Percentiles rank a stretch among this genome's conserved stretches.
These are phyloP conservation scores for Malacoctenus gilli DNA, from an alignment of 2,797 vertebrate species.

Conservation along the genomic window DNA sequence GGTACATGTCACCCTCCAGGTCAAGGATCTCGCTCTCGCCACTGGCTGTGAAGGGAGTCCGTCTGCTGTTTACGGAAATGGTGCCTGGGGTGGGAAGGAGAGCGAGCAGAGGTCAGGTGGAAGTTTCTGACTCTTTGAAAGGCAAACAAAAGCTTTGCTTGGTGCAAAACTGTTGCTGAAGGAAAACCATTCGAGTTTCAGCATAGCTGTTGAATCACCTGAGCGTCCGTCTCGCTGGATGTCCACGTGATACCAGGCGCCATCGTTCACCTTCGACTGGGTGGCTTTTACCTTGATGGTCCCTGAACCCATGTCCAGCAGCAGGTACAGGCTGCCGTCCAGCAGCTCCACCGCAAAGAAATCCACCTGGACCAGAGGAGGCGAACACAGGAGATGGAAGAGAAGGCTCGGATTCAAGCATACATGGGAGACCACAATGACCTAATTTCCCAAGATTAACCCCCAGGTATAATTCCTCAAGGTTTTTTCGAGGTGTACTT, in stretches of 20 bases:
- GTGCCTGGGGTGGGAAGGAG: constrained; percentile 88
- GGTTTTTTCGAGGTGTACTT: too few relatives aligned
- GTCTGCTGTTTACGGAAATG: constrained; percentile 97
- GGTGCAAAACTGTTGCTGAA: too few relatives aligned
- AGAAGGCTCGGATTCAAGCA: too few relatives aligned
- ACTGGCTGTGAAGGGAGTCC: constrained; percentile 95
- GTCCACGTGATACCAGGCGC: constrained; percentile 98
- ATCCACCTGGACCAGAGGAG: constrained; percentile 81
- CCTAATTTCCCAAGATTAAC: too few relatives aligned
- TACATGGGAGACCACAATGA: too few relatives aligned
- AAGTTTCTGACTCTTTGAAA: too few relatives aligned
- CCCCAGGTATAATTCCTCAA: too few relatives aligned
- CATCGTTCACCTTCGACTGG: constrained; percentile 96
- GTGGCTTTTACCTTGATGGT: constrained; percentile 99
- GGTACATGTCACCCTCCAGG: constrained; percentile 97
- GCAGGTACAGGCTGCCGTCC: constrained; percentile 93
- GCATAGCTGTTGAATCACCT: constrained; percentile 76
- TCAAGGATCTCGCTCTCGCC: constrained; percentile 98
- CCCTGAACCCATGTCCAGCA: constrained; percentile 98
- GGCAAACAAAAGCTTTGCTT: too few relatives aligned
- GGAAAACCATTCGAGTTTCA: too few relatives aligned
- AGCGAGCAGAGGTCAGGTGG: too few relatives aligned
- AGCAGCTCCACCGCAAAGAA: constrained; percentile 98
- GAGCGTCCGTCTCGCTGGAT: constrained; percentile 97
- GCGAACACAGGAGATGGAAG: too few relatives aligned